Base-by-base conservation (phyloP, 2,113 vertebrate species). In the Ophthalmolycus amberensis region DNA sequence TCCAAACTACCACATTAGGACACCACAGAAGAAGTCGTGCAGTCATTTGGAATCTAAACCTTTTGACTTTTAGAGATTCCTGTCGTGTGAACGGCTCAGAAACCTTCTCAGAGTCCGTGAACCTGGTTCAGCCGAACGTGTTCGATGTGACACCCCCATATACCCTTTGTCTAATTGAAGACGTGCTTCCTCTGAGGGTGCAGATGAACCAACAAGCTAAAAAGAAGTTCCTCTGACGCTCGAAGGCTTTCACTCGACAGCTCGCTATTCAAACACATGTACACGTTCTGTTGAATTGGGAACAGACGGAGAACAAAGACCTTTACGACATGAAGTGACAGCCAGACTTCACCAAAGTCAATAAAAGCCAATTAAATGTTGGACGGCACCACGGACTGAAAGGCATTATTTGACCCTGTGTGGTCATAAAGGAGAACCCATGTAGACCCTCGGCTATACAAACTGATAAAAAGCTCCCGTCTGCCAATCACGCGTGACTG, bases 401-500 rank as follows among this genome's bases (percentile, higher is more conserved):
- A 75, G 44, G 50, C 82, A 65, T 79, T 54, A 75, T 83, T 74
- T 87, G 84, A 87, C 80, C 71, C 75, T 27, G 58, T 75, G 79
- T 25, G 44, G 44, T 46, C 75, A 74, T 69, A 63, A 89, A 90
- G 64, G 69, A 67, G 76, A 50, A 50, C 73, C 50, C 62, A 42
- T 38, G 56, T 59, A 79, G 83, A 48, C 76, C 71, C 79, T 64
- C 59, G 16, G 79, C 85, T 79, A 68, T 84, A 84, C 87, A 89
- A 82, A 83, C 79, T 27, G 29, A 86, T 68, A 34, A 68, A 85
- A 86, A 58, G 80, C 59, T 52, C 59, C 68, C 0, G 25, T 54
- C 77, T 93, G 93, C 73, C 91, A 89, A 65, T 94, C 88, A 89
- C 27, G 44, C 14, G 46, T 84, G 85, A 90, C 70, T 90, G 91